Base-by-base conservation (phyloP, 2,888 invertebrate species). In the Coleophora deauratella region DNA sequence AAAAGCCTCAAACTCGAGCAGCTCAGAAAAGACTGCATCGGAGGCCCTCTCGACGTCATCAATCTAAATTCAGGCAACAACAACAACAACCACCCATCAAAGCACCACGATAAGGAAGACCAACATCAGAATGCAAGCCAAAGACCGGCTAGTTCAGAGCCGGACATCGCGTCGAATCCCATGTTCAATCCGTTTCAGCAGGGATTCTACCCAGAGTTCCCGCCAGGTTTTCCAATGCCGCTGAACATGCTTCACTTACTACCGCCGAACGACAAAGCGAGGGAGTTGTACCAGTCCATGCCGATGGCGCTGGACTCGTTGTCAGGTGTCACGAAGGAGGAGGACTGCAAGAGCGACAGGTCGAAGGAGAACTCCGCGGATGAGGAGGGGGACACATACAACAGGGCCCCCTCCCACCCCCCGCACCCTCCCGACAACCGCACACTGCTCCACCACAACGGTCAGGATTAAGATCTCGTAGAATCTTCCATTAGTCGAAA, bases 1-100 rank as follows among this genome's bases (percentile, higher is more conserved):
- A 96, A 96, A 75, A 95, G 95, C 65, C 86, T 96, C 44, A 96
- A 95, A 64, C 84, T 96, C 47, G 96, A 96, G 63, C 94, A 95
- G 71, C 86, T 96, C 46, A 87, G 95, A 59, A 95, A 94, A 79
- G 95, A 95, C 75, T 95, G 95, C 75, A 93, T 94, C 70, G 93
- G 93, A 42, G 93, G 93, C 0, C 93, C 93, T 8, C 91, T 93
- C 11, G 94, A 94, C 68, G 88, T 92, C 43, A 73, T 91, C 36
- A 88, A 88, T 53, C 84, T 91, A 63, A 89, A 89, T 54, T 85
- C 89, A 28, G 31, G 31, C 7, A 87, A 87, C 62, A 88, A 88
- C 66, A 88, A 88, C 69, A 88, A 88, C 71, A 88, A 87, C 61
- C 81, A 82, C 54, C 81, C 85, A 32, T 66, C 80, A 40, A 72